Evolutionary conservation across 2,797 vertebrate genomes (phyloP), one percentile per base, ranked within the genome.

Genomic region (Dryobates pubescens): DNA sequence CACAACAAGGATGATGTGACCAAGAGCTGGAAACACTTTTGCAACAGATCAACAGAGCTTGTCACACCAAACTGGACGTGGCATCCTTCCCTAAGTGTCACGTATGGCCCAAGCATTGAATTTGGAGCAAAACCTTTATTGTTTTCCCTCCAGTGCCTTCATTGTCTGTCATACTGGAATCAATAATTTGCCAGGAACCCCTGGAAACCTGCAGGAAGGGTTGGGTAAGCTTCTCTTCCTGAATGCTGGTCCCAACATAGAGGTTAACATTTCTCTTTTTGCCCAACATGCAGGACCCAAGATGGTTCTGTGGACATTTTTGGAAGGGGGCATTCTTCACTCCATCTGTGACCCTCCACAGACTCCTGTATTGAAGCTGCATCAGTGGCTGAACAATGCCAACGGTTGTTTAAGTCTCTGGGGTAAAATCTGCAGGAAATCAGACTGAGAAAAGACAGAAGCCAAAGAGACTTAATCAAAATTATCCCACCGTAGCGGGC

Each of bases 141-240:
- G 45, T 4, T 81, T 77, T 82, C 62, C 30, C 45, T 64, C 26
- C 34, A 8, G 56, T 16, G 51, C 45, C 45, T 54, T 73, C 38
- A 14, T 49, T 78, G n/a, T 63, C 36, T n/a, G 27, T 23, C 43
- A 26, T 8, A 10, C 24, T 24, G 18, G 58, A 68, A 71, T 16
- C 65, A 75, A 57, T 17, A 23, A 47, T 38, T 57, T 27, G 23
- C 36, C 49, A 58, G 34, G 43, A 73, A 34, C 11, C 7, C 16
- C 47, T 32, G 47, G 53, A 77, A 73, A 27, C 45, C 41, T 32
- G 45, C 2, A 3, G 49, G 32, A 76, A 59, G 51, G 24, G 51
- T 10, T 10, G 4, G 38, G 5, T 7, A 38, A 36, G 4, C 10
- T 41, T 68, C 62, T 2, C 3, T 9, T 70, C 43, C 43, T 0